Percentiles rank a stretch among this genome's conserved stretches.
Conservation (phyloP, 2,888 invertebrate genomes). For the Octodonta nipae region DNA sequence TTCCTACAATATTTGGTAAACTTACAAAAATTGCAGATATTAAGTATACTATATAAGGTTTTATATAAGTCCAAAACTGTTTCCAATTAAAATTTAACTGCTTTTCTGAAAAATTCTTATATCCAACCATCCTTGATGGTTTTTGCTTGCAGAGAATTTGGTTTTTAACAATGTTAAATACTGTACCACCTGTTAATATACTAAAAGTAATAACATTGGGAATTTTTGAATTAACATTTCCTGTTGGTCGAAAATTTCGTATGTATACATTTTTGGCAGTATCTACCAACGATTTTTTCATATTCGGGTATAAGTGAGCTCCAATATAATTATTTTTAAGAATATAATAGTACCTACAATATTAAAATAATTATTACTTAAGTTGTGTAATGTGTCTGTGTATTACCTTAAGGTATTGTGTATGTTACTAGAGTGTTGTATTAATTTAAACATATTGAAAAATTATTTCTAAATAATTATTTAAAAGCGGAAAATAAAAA, state of each 20-base stretch:
- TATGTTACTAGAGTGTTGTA: constrained; percentile 5
- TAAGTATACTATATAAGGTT: constrained; percentile 64
- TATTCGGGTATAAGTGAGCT: too few species aligned
- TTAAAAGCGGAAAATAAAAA: too few species aligned
- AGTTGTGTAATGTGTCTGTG: background rate
- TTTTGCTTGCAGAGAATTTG: constrained; percentile 24
- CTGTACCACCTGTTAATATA: constrained; percentile 16
- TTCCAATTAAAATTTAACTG: constrained; percentile 64
- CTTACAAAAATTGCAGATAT: constrained; percentile 66
- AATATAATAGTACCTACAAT: too few species aligned
- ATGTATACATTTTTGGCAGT: too few species aligned
- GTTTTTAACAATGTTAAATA: constrained; percentile 18
- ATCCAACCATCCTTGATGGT: constrained; percentile 29
- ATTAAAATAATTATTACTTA: constrained; percentile 1
- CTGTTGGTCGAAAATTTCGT: too few species aligned
- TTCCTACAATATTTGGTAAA: constrained; percentile 15
- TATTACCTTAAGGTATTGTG: constrained; percentile 6
- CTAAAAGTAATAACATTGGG: constrained; percentile 13
- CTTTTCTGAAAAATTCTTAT: constrained; percentile 32
- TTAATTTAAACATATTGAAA: constrained; percentile 7
- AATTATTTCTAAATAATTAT: background rate
- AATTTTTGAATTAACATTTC: too few species aligned
- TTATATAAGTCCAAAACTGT: constrained; percentile 56
- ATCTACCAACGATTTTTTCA: too few species aligned
- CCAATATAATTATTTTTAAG: too few species aligned